Evolutionary conservation across 2,113 vertebrate species (phyloP), one percentile per base, ranked within the genome.

Genomic region (Heteronetta atricapilla): DNA sequence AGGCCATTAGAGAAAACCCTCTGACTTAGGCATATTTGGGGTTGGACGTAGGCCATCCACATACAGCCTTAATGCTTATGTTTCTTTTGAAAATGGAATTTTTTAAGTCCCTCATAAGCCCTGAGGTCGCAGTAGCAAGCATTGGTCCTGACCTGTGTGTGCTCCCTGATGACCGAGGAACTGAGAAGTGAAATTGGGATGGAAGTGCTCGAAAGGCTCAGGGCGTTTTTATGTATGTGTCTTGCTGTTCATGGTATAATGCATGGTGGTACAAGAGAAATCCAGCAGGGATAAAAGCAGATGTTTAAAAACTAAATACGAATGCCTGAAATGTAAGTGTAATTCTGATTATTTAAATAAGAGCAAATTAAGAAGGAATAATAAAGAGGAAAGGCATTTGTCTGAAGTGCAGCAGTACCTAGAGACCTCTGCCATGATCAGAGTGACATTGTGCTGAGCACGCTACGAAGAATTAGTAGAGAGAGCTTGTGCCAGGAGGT

Each of bases 261-360:
- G 5, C 60, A 38, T 1, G 1, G 59, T 18, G 38, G 4, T 20
- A 20, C 4, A 0, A 86, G 44, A 63, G 56, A 67, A 88, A 68
- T 44, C 68, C 34, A 33, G 13, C 76, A 56, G 75, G 68, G 56
- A 69, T 14, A 52, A 26, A 60, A 89, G 68, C 78, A 80, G 72
- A 18, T 7, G 23, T 42, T 83, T 60, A 36, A 75, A 95, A 94
- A 86, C 29, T 15, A n/a, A 91, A 73, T 52, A 91, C 0, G 1
- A 80, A 52, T 2, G 3, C 52, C 21, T 14, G 63, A 88, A 94
- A 82, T 77, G 20, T 60, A 69, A 80, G 52, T 7, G 29, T 52
- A 64, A 28, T 70, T 78, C 88, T 93, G 62, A 36, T 91, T 93
- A 72, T 82, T 94, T 67, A 92, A 92, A 94, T 69, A 64, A 88